A percentile compares a stretch with the other conserved stretches of the same genome.
These are phyloP conservation scores for Sebastes glaucus DNA, from an alignment of 2,797 vertebrate species.

Conservation along the genomic window DNA sequence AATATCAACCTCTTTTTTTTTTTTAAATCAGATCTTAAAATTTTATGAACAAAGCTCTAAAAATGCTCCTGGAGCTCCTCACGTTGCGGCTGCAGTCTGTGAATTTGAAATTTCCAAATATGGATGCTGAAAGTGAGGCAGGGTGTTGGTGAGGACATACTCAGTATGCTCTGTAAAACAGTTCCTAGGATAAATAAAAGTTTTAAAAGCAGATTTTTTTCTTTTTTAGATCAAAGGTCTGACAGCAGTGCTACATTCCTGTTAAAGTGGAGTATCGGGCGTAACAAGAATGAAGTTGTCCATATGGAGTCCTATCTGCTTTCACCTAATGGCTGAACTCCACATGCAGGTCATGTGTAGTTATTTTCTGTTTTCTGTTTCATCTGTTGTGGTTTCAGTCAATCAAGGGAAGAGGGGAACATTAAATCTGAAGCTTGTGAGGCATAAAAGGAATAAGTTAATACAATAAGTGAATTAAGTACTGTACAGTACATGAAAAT, in stretches of 20 bases:
- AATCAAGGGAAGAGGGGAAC: background rate
- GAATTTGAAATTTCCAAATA: constrained; percentile 16
- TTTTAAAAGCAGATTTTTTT: constrained; percentile 30
- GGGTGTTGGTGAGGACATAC: background rate
- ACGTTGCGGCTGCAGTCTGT: background rate
- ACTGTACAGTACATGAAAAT: background rate
- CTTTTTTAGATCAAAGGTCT: constrained; percentile 11
- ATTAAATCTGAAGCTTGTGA: background rate
- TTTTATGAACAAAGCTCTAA: constrained; percentile 4
- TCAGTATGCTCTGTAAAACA: constrained; percentile 1
- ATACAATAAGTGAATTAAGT: background rate
- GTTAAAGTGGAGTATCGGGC: constrained; percentile 20
- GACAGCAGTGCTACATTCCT: constrained; percentile 52
- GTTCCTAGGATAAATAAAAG: constrained; percentile 32
- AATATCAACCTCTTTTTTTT: background rate
- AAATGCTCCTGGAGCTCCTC: constrained; percentile 10
- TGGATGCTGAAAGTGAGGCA: constrained; percentile 15
- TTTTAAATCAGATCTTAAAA: background rate
- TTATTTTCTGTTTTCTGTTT: constrained; percentile 37
- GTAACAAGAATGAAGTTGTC: constrained; percentile 26
- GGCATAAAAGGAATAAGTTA: background rate
- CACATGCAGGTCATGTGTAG: constrained; percentile 31
- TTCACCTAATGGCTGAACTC: constrained; percentile 64
- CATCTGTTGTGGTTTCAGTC: constrained; percentile 29
- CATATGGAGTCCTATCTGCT: constrained; percentile 73